Evolutionary conservation across 2,888 invertebrate species (phyloP).

Genomic region (Patella pellucida): DNA sequence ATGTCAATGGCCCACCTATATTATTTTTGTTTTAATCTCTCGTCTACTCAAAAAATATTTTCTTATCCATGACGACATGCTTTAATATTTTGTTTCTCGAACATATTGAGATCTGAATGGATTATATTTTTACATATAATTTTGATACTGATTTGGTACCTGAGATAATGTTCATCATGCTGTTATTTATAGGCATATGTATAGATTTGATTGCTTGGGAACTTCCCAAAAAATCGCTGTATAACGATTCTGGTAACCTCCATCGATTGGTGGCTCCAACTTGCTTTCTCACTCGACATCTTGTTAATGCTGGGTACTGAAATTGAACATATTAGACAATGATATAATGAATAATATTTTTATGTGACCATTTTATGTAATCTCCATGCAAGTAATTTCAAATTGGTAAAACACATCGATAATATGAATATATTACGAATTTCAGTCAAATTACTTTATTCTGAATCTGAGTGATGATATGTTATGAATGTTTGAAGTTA

Average conservation of each 20-base stretch:
- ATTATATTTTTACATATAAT: no score
- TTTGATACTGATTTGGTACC: slow-evolving; percentile 37
- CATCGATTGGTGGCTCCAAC: slow-evolving; percentile 67
- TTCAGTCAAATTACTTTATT: no score
- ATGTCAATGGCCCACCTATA: no score
- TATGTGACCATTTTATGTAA: neutral
- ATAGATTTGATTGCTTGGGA: slow-evolving; percentile 65
- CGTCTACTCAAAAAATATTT: no score
- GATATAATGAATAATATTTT: neutral
- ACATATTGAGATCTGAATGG: no score
- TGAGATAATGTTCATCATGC: slow-evolving; percentile 58
- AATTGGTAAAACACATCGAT: neutral
- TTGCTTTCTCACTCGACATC: slow-evolving; percentile 60
- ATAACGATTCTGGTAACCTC: slow-evolving; percentile 65
- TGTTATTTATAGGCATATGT: slow-evolving; percentile 55
- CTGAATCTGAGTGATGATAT: no score
- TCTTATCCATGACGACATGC: no score
- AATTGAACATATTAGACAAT: slow-evolving; percentile 30
- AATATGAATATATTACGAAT: neutral
- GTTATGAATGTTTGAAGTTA: no score
- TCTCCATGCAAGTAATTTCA: no score
- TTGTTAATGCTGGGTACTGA: slow-evolving; percentile 78
- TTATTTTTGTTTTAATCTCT: no score
- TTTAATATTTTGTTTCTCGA: no score
- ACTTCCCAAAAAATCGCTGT: slow-evolving; percentile 67